phyloP scores from a whole-genome alignment of 2,113 vertebrate genomes.

The Takifugu flavidus region DNA sequence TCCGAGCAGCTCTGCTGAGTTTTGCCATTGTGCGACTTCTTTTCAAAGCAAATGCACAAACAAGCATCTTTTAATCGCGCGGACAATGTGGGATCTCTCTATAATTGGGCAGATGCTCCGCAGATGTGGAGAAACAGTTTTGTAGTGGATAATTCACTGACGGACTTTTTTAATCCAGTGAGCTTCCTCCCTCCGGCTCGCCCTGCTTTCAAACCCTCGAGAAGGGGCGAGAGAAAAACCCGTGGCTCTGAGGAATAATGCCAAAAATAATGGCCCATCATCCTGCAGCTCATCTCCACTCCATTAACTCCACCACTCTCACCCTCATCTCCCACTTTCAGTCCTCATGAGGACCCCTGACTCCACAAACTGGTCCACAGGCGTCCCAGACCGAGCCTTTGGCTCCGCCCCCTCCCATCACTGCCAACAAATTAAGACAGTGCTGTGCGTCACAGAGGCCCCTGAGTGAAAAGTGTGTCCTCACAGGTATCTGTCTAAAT shows the following conservation, averaged over 20 bases:
- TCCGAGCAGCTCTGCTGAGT: no score
- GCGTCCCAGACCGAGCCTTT: conserved; percentile 11
- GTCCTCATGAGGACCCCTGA: conserved; percentile 28
- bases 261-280: conserved; percentile 59
- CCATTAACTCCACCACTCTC: conserved; percentile 21
- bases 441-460: conserved; percentile 39
- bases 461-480: conserved; percentile 44
- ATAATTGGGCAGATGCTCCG: no score
- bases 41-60: no score
- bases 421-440: conserved; percentile 46
- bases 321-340: conserved; percentile 10
- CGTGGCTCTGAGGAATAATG: conserved; percentile 49
- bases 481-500: conserved; percentile 20
- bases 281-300: conserved; percentile 32
- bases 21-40: no score
- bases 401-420: not conserved
- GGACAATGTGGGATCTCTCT: no score
- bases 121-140: no score
- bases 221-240: conserved; percentile 34
- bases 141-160: not conserved
- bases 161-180: no score
- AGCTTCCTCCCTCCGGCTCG: no score
- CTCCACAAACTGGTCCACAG: conserved; percentile 30
- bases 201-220: conserved; percentile 6
- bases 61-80: no score